phyloP scores from a whole-genome alignment of 1,140 invertebrate species.

The Microplitis mediator region DNA sequence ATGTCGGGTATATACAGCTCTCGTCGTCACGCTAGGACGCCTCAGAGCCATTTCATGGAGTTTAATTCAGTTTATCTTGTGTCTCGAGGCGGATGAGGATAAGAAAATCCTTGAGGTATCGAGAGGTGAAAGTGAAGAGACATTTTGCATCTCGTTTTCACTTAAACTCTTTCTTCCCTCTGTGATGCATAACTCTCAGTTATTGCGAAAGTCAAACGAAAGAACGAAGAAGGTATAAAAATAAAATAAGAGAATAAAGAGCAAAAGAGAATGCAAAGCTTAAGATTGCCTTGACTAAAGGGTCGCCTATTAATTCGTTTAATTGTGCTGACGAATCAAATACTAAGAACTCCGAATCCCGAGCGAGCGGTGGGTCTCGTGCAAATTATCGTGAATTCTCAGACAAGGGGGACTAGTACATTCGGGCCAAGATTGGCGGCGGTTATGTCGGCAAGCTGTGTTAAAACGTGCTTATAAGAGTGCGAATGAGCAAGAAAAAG shows the following conservation, averaged over 20 bases:
- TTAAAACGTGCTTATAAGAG: conserved; percentile 17
- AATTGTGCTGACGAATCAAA: conserved; percentile 59
- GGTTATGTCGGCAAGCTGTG: conserved; percentile 18
- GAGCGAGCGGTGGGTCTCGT: conserved; percentile 19
- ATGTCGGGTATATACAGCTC: background rate
- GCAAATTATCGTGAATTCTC: conserved; percentile 53
- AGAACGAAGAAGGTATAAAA: background rate
- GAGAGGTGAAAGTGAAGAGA: background rate
- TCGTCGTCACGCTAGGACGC: background rate
- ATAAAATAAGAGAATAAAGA: background rate
- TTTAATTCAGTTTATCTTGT: conserved; percentile 27
- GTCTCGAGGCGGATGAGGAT: background rate
- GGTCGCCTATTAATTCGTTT: conserved; percentile 55
- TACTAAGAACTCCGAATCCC: conserved; percentile 42
- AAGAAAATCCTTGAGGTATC: conserved; percentile 5
- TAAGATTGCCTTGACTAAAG: conserved; percentile 1
- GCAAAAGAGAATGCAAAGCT: conserved; percentile 8
- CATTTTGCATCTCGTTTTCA: conserved; percentile 2
- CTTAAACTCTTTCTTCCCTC: background rate
- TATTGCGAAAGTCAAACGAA: conserved; percentile 13
- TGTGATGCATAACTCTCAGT: background rate
- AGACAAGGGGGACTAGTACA: conserved; percentile 33
- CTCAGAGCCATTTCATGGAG: conserved; percentile 19
- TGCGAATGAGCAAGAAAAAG: conserved; percentile 9
- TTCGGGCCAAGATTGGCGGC: conserved; percentile 22